Evolutionary conservation across 2,888 invertebrate genomes (phyloP).

Genomic region (Auanema sp.): DNA sequence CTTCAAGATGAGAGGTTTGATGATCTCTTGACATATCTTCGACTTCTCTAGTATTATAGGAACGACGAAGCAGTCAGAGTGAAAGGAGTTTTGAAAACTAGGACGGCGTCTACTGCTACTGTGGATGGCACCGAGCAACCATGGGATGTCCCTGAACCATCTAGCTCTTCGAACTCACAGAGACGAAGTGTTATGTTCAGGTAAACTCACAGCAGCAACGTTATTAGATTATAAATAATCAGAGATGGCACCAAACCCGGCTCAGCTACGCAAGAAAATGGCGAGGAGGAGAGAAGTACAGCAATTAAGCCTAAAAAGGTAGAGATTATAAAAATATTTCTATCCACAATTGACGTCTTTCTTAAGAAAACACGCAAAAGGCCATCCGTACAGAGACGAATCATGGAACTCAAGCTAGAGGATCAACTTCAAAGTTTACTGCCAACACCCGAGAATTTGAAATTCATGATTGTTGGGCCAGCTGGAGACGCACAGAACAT

Average conservation of each 20-base stretch:
- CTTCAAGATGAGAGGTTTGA: conserved; percentile 11
- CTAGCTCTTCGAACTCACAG: no score
- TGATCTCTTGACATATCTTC: neutral
- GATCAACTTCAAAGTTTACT: conserved; percentile 35
- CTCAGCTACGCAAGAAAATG: conserved; percentile 20
- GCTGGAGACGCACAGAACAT: conserved; percentile 22
- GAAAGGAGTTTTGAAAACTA: conserved; percentile 14
- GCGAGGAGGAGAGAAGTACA: conserved; percentile 27
- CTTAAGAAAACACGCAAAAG: conserved; percentile 44
- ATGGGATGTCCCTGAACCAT: no score
- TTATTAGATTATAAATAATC: neutral
- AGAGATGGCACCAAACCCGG: conserved; percentile 58
- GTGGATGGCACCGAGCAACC: neutral
- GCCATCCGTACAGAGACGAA: conserved; percentile 33
- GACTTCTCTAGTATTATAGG: neutral
- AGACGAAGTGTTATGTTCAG: conserved; percentile 30
- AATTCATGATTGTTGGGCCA: neutral
- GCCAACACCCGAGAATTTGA: conserved; percentile 17
- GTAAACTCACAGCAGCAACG: neutral
- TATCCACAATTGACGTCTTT: neutral
- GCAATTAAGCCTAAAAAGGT: conserved; percentile 42
- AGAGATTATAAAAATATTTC: neutral
- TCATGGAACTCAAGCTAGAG: conserved; percentile 41
- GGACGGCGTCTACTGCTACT: neutral
- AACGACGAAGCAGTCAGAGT: neutral